Evolutionary conservation across 1,140 invertebrate genomes (phyloP), one percentile per base, ranked within the genome.

Genomic region (Nasonia longicornis): DNA sequence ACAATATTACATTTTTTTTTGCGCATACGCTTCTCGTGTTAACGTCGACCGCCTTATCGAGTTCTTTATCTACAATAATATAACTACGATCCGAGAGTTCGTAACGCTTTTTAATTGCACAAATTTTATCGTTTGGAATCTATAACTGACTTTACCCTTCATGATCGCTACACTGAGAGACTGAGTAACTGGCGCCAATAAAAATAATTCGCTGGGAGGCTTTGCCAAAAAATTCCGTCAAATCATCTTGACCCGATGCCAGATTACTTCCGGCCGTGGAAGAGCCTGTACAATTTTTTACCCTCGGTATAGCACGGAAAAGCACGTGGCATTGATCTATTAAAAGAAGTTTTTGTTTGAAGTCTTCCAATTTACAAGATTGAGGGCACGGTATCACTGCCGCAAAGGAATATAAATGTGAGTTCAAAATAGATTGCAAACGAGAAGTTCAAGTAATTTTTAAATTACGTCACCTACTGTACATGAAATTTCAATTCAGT

Each of bases 1-100:
- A 89, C 87, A 90, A 87, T 89, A 87, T 88, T 86, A 85, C 83
- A 86, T 82, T 85, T 84, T 84, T 26, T 64, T 64, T 64, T 67
- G 58, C 82, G 83, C 84, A 82, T 78, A 80, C 78, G 82, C 76
- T 77, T 73, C 82, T 84, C 83, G 84, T 84, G 83, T 85, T 86
- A 83, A 85, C 84, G 77, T 84, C 77, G 75, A 31, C 81, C 80
- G 81, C 16, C 29, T 35, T 58, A 42, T 45, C 52, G n/a, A 45
- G 6, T 72, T 72, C 11, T 72, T 8, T 48, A 70, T 48, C 26
- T 72, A 42, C 29, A 58, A 20, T 58, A n/a, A 58, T 29, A n/a
- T 63, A n/a, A 63, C 22, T 29, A 22, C 48, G 14, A 58, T 58
- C 2, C 3, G 22, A 67, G 20, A 67, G 3, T 26, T 29, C 1